Conservation (phyloP, 2,113 vertebrate species). For the Caranx melampygus region DNA sequence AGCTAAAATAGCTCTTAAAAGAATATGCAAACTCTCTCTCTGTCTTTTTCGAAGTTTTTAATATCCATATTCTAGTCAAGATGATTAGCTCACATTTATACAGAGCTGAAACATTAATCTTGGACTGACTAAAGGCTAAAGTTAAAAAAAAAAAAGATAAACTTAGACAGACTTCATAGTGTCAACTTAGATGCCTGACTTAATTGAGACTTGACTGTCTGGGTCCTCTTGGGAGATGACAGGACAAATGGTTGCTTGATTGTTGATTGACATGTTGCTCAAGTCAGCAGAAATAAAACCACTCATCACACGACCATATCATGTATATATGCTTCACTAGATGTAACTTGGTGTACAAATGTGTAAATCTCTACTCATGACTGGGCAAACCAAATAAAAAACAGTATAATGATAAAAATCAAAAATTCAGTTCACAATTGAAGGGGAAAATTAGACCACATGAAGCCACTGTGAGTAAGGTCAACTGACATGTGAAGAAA, state of each 20-base stretch:
- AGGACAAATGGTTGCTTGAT: no score
- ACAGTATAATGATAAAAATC: background rate
- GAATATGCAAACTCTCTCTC: background rate
- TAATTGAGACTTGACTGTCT: background rate
- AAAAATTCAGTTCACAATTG: no score
- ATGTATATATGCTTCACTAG: no score
- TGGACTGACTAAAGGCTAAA: no score
- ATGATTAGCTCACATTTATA: background rate
- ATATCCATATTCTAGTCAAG: conserved; percentile 3
- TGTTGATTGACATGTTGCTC: no score
- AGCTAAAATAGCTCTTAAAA: conserved; percentile 32
- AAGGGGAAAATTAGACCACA: background rate
- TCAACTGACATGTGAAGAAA: background rate
- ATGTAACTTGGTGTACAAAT: no score
- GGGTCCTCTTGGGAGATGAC: background rate
- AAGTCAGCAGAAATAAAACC: background rate
- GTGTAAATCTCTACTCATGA: no score
- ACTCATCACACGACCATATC: no score
- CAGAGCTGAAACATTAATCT: background rate
- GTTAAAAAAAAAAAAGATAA: no score
- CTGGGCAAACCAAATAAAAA: background rate
- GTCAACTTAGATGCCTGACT: no score
- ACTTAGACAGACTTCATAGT: no score
- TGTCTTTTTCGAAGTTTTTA: background rate
- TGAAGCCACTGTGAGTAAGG: background rate